Evolutionary conservation across 2,888 invertebrate species (phyloP), one percentile per base, ranked within the genome.

Genomic region (Suillia variegata): DNA sequence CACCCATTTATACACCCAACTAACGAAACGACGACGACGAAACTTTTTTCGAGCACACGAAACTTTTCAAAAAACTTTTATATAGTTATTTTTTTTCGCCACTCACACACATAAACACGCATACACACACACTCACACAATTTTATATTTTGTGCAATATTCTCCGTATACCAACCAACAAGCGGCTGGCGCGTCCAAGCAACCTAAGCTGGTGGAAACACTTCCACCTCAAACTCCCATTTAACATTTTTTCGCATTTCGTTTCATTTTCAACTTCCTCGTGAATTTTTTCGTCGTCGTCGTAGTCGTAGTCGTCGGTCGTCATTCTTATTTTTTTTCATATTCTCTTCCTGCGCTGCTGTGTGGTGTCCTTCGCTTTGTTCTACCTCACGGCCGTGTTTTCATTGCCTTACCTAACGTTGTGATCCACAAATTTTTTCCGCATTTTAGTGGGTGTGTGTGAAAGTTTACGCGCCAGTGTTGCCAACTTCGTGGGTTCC

Each of bases 11-110:
- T 13, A 18, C 45, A 48, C 20, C 48, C 34, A 24, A 24, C 17
- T 42, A 56, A 34, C 38, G 24, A 47, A 49, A 45, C 47, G 24
- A n/a, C 48, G 73, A 74, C 73, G 73, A 74, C 73, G 73, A 73
- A 74, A 75, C 74, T 75, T 75, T 74, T 81, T 81, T 78, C 75
- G 81, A 78, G 74, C 78, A 81, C 79, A 80, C 81, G 77, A 81
- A 81, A 81, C 80, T 81, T 80, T 78, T 79, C 76, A 78, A 79
- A 78, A 62, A 59, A 56, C 59, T 65, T 71, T 72, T 74, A 67
- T 73, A 63, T 69, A 57, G 63, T 70, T n/a, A n/a, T n/a, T n/a
- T n/a, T 74, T 70, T 74, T 74, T 70, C 71, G 70, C 70, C 69
- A 73, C 75, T 78, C 57, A 48, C 51, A 17, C 59, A 56, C 49